Evolutionary conservation across 2,797 vertebrate genomes (phyloP).

Genomic region (Sternarchorhynchus goeldii): DNA sequence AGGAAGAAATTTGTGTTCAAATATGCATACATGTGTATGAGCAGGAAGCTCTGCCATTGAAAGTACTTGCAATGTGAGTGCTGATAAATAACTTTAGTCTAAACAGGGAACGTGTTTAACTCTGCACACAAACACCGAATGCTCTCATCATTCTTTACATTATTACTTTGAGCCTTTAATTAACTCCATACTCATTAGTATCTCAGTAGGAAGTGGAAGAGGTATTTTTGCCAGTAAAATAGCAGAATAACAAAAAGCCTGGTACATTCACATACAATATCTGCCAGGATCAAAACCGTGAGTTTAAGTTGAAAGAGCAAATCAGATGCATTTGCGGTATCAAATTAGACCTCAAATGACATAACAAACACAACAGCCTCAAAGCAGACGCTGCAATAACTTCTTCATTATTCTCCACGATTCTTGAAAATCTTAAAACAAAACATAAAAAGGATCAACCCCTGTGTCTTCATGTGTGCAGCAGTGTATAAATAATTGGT

Average conservation of each 20-base stretch:
- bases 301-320: slow-evolving; percentile 15
- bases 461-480: slow-evolving; percentile 28
- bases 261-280: slow-evolving; percentile 13
- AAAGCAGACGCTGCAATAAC: slow-evolving; percentile 2
- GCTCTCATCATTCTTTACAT: slow-evolving; percentile 32
- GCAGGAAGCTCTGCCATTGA: too few relatives aligned
- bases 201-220: slow-evolving; percentile 28
- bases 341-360: slow-evolving; percentile 36
- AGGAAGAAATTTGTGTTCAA: slow-evolving; percentile 3
- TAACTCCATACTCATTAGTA: slow-evolving; percentile 36
- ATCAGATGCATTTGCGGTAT: slow-evolving; percentile 33
- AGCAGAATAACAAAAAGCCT: slow-evolving; percentile 24
- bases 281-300: slow-evolving; percentile 23
- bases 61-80: not conserved
- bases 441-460: not conserved
- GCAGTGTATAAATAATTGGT: slow-evolving; percentile 40
- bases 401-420: too few relatives aligned
- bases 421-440: slow-evolving; percentile 17
- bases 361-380: slow-evolving; percentile 26
- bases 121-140: not conserved
- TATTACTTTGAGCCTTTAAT: slow-evolving; percentile 45
- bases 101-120: not conserved
- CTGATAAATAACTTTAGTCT: not conserved
- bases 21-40: not conserved
- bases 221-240: slow-evolving; percentile 34